Base-by-base conservation (phyloP, 2,888 invertebrate species). In the Charanyca ferruginea region DNA sequence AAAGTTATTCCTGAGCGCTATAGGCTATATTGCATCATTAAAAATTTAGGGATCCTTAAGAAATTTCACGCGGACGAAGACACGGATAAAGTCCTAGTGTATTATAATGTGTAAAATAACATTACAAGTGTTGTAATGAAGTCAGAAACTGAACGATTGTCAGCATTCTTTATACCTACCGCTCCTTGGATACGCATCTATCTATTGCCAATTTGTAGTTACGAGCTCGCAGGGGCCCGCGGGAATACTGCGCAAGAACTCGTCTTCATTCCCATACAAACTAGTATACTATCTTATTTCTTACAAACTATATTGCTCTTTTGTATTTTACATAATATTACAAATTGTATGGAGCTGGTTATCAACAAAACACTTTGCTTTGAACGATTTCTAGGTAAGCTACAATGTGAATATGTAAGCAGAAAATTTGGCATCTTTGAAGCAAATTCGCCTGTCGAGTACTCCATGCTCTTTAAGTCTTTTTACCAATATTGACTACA, bases 191-290 rank as follows among this genome's bases (percentile, higher is more conserved):
- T 54, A 66, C 69, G 60, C 73, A 55, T 66, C 60, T 54, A 54
- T 73, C 58, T 69, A 66, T 79, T 66, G 73, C 54, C 78, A 77
- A 77, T 79, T 80, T 78, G 67, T 80, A 72, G 80, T 80, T 76
- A 80, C 63, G 71, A 66, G 44, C 62, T 51, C 48, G 38, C 20
- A 20, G 38, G 42, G 57, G 52, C 73, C 60, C 68, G 22, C 42
- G 77, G 80, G 80, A 66, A 59, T 69, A 60, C 64, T 55, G 59
- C 44, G 66, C 66, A 44, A 58, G 53, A 71, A 65, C 51, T 68
- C 51, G 45, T 62, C 55, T 63, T 55, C 59, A 60, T 70, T 51
- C 51, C 51, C 53, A 61, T 61, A 71, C 47, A 59, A 65, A 67
- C 49, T 64, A 32, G 47, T 61, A 65, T 42, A 35, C 23, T 47